Evolutionary conservation across 2,797 vertebrate species (phyloP).

Genomic region (Sitta carolinensis): DNA sequence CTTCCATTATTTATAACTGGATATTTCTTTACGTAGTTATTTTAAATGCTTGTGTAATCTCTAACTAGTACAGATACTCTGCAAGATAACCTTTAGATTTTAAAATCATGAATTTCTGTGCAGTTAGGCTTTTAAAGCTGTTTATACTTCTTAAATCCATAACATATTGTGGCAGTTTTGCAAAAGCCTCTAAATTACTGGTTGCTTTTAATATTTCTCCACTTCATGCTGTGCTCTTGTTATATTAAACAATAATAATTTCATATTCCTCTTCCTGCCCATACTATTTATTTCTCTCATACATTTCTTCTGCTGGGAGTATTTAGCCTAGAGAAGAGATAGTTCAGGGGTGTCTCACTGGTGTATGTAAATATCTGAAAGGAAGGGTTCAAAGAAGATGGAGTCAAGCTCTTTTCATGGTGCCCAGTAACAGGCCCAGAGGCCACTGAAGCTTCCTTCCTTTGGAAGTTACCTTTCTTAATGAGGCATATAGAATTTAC

Average conservation of each 20-base stretch:
- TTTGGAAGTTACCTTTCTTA: background rate
- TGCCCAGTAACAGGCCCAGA: background rate
- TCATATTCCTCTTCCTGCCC: background rate
- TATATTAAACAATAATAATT: background rate
- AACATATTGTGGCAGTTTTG: background rate
- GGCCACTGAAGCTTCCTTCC: background rate
- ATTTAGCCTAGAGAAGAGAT: background rate
- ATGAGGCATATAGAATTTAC: background rate
- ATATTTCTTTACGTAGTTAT: background rate
- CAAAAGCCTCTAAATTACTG: background rate
- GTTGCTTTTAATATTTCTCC: background rate
- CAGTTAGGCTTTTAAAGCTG: background rate
- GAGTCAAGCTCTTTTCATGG: background rate
- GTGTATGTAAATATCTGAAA: background rate
- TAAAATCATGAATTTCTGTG: background rate
- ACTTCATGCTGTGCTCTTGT: background rate
- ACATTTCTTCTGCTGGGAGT: background rate
- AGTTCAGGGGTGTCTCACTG: background rate
- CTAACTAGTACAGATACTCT: background rate
- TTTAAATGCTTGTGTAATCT: background rate
- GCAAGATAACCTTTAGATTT: background rate
- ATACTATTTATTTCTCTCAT: background rate
- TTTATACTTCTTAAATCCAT: background rate
- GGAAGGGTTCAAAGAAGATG: background rate
- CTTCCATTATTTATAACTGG: background rate